phyloP scores from a whole-genome alignment of 2,888 invertebrate species.

The Caenorhabditis imperialis region DNA sequence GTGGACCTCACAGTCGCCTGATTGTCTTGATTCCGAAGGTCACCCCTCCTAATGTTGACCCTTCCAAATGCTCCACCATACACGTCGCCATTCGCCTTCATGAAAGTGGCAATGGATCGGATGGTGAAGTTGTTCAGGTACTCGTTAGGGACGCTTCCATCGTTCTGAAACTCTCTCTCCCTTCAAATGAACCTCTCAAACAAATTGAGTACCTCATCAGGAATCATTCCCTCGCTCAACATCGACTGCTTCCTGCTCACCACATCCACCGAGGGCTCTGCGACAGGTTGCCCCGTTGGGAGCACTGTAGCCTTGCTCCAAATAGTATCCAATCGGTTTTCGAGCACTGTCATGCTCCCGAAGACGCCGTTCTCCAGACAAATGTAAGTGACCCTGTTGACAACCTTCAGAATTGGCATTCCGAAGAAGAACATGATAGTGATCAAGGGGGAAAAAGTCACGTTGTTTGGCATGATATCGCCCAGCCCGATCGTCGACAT shows the following conservation, averaged over 20 bases:
- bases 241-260: slow-evolving; percentile 28
- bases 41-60: slow-evolving; percentile 62
- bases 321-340: slow-evolving; percentile 57
- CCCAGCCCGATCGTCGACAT: slow-evolving; percentile 69
- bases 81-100: slow-evolving; percentile 63
- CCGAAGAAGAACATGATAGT: slow-evolving; percentile 67
- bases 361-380: slow-evolving; percentile 67
- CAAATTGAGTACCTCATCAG: slow-evolving; percentile 23
- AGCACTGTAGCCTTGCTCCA: slow-evolving; percentile 43
- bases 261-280: slow-evolving; percentile 7
- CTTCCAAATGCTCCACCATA: slow-evolving; percentile 68
- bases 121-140: slow-evolving; percentile 67
- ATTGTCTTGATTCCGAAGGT: slow-evolving; percentile 53
- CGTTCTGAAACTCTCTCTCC: slow-evolving; percentile 25
- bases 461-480: slow-evolving; percentile 70
- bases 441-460: slow-evolving; percentile 61
- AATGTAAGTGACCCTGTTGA: slow-evolving; percentile 66
- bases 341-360: slow-evolving; percentile 62
- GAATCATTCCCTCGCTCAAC: slow-evolving; percentile 45
- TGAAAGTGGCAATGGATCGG: slow-evolving; percentile 68
- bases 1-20: slow-evolving; percentile 44
- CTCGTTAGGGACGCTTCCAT: slow-evolving; percentile 53
- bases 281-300: slow-evolving; percentile 13
- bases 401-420: slow-evolving; percentile 67
- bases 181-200: background rate